Evolutionary conservation across 2,113 vertebrate species (phyloP).

Genomic region (Pelobates fuscus): DNA sequence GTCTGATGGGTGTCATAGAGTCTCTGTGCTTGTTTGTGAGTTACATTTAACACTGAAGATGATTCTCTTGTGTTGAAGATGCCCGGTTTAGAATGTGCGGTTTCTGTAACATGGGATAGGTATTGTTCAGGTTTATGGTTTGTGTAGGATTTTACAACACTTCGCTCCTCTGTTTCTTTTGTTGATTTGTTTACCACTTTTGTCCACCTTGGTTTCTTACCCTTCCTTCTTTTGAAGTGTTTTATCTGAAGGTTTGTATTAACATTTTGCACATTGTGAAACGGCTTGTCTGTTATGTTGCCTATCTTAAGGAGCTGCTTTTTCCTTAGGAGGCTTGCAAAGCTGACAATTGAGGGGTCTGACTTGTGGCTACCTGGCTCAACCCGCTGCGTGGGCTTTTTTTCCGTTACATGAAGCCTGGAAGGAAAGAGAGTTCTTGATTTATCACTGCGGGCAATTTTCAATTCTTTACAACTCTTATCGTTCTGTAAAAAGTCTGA

Average conservation of each 20-base stretch:
- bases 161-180: slow-evolving; percentile 66
- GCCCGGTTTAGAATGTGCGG: slow-evolving; percentile 71
- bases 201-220: slow-evolving; percentile 86
- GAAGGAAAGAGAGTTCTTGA: slow-evolving; percentile 61
- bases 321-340: slow-evolving; percentile 74
- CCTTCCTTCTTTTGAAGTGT: slow-evolving; percentile 87
- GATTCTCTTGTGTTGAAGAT: slow-evolving; percentile 58
- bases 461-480: slow-evolving; percentile 63
- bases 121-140: slow-evolving; percentile 63
- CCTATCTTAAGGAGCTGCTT: slow-evolving; percentile 75
- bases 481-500: slow-evolving; percentile 66
- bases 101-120: slow-evolving; percentile 68
- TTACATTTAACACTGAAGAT: slow-evolving; percentile 63
- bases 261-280: slow-evolving; percentile 65
- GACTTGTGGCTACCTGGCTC: slow-evolving; percentile 62
- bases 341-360: slow-evolving; percentile 74
- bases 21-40: slow-evolving; percentile 65
- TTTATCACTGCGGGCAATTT: slow-evolving; percentile 59
- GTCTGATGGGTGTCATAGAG: slow-evolving; percentile 69
- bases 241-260: slow-evolving; percentile 74
- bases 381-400: slow-evolving; percentile 64
- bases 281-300: slow-evolving; percentile 70
- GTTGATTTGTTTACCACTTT: slow-evolving; percentile 75
- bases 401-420: slow-evolving; percentile 51
- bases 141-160: slow-evolving; percentile 54